Evolutionary conservation across 2,797 vertebrate species (phyloP).

Genomic region (Hipposideros larvatus): DNA sequence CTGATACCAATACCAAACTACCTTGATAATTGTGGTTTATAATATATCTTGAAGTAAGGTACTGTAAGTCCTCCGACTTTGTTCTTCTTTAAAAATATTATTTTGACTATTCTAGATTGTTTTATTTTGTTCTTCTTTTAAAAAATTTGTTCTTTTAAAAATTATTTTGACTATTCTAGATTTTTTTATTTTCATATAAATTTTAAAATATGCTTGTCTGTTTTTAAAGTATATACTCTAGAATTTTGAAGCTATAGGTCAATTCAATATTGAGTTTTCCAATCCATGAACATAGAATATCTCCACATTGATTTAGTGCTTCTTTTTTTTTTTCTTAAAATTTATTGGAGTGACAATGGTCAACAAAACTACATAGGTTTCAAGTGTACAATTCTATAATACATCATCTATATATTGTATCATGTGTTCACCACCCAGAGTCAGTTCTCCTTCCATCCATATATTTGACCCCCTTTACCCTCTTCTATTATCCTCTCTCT

Average conservation of each 20-base stretch:
- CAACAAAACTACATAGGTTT: no score
- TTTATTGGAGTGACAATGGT: no score
- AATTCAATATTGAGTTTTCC: background rate
- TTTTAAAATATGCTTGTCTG: background rate
- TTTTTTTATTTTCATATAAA: background rate
- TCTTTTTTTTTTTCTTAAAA: no score
- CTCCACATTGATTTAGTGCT: no score
- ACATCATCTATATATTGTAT: no score
- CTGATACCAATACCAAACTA: background rate
- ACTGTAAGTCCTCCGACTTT: background rate
- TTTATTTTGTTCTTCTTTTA: background rate
- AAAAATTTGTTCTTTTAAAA: background rate
- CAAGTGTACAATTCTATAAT: no score
- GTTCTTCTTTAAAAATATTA: background rate
- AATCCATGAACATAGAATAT: no score
- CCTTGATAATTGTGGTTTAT: background rate
- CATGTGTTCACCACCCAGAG: no score
- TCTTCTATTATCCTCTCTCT: no score
- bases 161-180: background rate
- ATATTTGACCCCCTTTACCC: no score
- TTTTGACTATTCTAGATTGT: background rate
- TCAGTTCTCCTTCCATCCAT: no score
- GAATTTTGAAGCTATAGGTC: background rate
- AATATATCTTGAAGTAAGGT: background rate
- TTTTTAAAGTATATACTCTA: background rate